A percentile compares a stretch with the other conserved stretches of the same genome.
Evolutionary conservation across 1,140 invertebrate genomes (phyloP).

Genomic region (Neotoxoptera formosana): DNA sequence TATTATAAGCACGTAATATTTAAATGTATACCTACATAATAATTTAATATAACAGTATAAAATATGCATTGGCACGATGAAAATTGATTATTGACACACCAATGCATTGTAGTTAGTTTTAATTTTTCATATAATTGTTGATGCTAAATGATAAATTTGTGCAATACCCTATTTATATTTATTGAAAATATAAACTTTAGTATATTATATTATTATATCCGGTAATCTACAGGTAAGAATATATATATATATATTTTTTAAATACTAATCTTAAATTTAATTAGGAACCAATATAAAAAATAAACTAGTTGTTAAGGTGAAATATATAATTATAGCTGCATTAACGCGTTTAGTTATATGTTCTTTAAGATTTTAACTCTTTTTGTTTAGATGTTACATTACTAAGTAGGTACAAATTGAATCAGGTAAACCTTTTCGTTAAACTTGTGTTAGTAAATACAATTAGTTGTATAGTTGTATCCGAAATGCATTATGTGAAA

Average conservation of each 20-base stretch:
- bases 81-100: constrained; percentile 2
- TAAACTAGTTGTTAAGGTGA: neutral
- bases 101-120: neutral
- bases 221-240: neutral
- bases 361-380: neutral
- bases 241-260: neutral
- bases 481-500: neutral
- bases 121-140: neutral
- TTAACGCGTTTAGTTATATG: neutral
- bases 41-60: neutral
- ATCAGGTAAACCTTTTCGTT: neutral
- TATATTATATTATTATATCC: neutral
- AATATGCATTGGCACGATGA: neutral
- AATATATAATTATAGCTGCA: neutral
- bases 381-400: neutral
- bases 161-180: neutral
- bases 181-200: neutral
- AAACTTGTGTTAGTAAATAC: neutral
- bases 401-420: neutral
- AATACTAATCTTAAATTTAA: neutral
- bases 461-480: neutral
- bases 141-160: neutral
- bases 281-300: neutral
- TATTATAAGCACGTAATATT: constrained; percentile 40
- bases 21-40: neutral